phyloP scores from a whole-genome alignment of 2,113 vertebrate genomes.

The Pseudorectes ferrugineus region DNA sequence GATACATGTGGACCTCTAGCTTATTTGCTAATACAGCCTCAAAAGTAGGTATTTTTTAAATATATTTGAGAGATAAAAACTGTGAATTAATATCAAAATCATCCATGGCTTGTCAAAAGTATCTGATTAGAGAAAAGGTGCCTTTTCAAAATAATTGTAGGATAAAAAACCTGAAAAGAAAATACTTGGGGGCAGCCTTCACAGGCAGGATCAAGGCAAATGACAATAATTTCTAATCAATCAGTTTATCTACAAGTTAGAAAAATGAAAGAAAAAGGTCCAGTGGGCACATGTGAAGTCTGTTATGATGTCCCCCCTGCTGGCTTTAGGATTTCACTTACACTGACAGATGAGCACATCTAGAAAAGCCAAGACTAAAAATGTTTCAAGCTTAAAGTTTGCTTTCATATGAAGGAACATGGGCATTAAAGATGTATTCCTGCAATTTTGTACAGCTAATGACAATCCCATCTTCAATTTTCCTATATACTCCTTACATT shows the following conservation, averaged over 20 bases:
- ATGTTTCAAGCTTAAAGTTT: not conserved
- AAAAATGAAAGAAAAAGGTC: not conserved
- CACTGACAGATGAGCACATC: not conserved
- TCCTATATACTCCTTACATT: not conserved
- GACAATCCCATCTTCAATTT: not conserved
- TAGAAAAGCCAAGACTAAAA: not conserved
- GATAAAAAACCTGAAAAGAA: not conserved
- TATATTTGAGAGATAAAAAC: not conserved
- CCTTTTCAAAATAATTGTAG: not conserved
- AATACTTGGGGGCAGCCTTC: not conserved
- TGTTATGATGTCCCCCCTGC: not conserved
- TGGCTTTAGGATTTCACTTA: not conserved
- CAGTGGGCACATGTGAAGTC: not conserved
- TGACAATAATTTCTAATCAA: not conserved
- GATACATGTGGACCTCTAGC: not conserved
- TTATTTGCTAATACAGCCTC: not conserved
- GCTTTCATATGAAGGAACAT: not conserved
- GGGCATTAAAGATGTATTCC: not conserved
- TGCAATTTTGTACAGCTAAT: not conserved
- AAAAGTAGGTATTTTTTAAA: not conserved
- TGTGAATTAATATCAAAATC: not conserved
- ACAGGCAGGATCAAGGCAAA: not conserved
- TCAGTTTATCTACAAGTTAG: not conserved
- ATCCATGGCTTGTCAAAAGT: not conserved
- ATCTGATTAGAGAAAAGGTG: not conserved